Evolutionary conservation across 2,113 vertebrate species (phyloP), one percentile per base, ranked within the genome.

Genomic region (Triplophysa dalaica): DNA sequence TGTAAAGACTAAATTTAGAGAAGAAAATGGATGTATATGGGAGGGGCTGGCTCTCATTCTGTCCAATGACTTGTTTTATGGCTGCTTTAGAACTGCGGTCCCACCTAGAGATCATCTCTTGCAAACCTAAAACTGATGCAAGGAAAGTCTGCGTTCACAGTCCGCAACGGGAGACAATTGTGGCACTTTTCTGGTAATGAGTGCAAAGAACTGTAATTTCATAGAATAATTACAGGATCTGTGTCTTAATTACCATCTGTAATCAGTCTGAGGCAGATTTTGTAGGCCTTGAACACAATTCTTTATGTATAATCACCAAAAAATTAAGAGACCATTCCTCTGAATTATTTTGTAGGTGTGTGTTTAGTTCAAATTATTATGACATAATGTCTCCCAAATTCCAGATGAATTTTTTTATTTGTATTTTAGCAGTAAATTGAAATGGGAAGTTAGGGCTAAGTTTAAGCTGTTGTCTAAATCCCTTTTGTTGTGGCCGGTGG

Each of bases 261-360:
- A 89, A 90, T 90, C 84, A 88, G 83, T 80, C 13, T 33, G 75
- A 70, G 29, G 56, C 84, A 87, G 87, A 87, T 89, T 85, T 86
- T 77, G 29, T 80, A 81, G 75, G 78, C 78, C 72, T 48, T 4
- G 80, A 87, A 86, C 85, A 70, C 50, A 78, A 85, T 12, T 81
- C 41, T 77, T 75, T 74, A 33, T 9, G 7, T 73, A 45, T 10
- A 45, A 38, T 38, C 33, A 38, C 33, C 6, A 0, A 38, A 38
- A 38, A 38, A 38, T 7, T 38, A 33, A 1, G 33, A 38, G 33
- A 38, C 33, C 33, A 38, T 6, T 38, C 6, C 33, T 38, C 6
- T 1, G 33, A 7, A 7, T 38, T 38, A 7, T 38, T 38, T 38
- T 38, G 33, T 38, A 38, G 6, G 33, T 7, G 5, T 38, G 33